Evolutionary conservation across 2,797 vertebrate species (phyloP).

Genomic region (Peromyscus aztecus): DNA sequence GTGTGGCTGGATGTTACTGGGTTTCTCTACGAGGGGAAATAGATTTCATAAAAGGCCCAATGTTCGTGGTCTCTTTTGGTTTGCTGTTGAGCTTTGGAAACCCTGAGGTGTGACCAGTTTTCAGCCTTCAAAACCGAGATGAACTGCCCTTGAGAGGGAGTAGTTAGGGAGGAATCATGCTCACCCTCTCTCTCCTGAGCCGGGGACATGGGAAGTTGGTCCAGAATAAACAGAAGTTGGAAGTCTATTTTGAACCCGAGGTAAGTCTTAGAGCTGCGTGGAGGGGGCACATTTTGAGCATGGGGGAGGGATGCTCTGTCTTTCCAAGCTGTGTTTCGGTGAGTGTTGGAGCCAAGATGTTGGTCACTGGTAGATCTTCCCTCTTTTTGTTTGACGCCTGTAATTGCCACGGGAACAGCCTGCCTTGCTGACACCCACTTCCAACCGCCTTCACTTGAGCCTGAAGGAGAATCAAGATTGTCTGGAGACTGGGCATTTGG

Average conservation of each 20-base stretch:
- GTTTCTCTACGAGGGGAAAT: constrained; percentile 35
- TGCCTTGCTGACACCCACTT: neutral
- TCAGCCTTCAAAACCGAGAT: constrained; percentile 74
- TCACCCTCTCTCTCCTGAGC: constrained; percentile 90
- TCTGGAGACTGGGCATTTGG: constrained; percentile 49
- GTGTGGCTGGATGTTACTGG: constrained; percentile 66
- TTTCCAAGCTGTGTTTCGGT: constrained; percentile 18
- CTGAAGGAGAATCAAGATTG: constrained; percentile 27
- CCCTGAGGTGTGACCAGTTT: constrained; percentile 74
- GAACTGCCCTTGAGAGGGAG: constrained; percentile 62
- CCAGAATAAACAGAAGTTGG: constrained; percentile 86
- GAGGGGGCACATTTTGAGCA: neutral
- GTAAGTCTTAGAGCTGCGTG: constrained; percentile 79
- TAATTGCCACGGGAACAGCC: neutral
- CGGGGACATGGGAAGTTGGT: constrained; percentile 88
- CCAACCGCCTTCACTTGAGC: neutral
- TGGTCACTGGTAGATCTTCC: neutral
- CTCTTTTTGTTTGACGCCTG: neutral
- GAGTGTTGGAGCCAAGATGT: neutral
- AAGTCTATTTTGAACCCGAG: constrained; percentile 91
- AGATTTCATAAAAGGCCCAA: constrained; percentile 75
- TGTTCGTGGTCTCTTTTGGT: constrained; percentile 69
- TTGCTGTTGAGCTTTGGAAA: constrained; percentile 68
- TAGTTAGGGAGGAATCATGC: constrained; percentile 85
- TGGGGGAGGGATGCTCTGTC: neutral